Evolutionary conservation across 2,113 vertebrate species (phyloP).

Genomic region (Rhegmatorhina hoffmannsi): DNA sequence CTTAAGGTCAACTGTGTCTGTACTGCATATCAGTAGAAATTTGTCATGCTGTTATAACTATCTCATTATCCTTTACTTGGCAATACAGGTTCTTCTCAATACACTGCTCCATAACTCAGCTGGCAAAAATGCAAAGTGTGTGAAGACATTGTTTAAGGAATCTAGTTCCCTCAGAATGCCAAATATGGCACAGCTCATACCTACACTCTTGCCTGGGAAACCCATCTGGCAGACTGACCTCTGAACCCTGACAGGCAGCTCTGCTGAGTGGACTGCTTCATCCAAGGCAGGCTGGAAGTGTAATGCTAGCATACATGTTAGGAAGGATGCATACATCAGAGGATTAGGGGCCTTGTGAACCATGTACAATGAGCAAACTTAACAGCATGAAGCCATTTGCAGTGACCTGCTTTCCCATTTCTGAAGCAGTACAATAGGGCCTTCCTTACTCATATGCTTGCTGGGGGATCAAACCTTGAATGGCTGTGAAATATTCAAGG

Average conservation of each 20-base stretch:
- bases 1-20: background rate
- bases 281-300: background rate
- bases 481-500: background rate
- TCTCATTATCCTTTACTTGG: background rate
- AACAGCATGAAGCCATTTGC: background rate
- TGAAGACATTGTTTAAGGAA: background rate
- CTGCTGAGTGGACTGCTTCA: background rate
- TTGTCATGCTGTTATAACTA: background rate
- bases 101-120: background rate
- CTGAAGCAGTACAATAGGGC: background rate
- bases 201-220: background rate
- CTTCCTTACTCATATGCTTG: background rate
- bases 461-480: background rate
- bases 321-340: background rate
- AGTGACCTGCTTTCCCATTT: background rate
- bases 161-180: background rate
- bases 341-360: background rate
- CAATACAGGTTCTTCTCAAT: background rate
- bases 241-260: background rate
- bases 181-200: background rate
- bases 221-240: background rate
- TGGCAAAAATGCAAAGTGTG: background rate
- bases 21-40: background rate
- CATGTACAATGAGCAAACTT: background rate
- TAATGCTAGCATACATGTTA: background rate